A percentile compares a stretch with the other conserved stretches of the same genome.
These are phyloP conservation scores for Helogale parvula DNA, from an alignment of 2,113 vertebrate species.

Conservation along the genomic window DNA sequence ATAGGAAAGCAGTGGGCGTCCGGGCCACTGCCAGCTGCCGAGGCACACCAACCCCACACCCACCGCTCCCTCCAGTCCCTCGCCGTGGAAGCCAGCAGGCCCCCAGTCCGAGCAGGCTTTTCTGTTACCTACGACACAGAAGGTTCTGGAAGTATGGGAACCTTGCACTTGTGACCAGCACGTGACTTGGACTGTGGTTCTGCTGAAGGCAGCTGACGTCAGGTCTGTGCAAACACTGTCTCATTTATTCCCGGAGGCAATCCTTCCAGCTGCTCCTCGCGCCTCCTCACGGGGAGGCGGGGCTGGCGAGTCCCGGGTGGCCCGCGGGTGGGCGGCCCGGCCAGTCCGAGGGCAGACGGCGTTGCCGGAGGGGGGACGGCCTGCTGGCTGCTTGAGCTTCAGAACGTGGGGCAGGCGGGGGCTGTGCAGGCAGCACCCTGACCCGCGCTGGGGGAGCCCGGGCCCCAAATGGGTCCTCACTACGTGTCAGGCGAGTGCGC, in stretches of 20 bases:
- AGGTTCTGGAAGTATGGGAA: accelerated
- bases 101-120: background rate
- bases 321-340: no score
- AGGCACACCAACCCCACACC: background rate
- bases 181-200: accelerated
- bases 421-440: accelerated
- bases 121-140: background rate
- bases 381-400: background rate
- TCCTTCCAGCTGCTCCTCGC: background rate
- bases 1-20: background rate
- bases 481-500: accelerated
- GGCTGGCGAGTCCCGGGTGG: background rate
- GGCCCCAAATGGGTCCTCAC: accelerated
- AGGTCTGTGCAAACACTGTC: background rate
- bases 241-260: background rate
- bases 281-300: background rate
- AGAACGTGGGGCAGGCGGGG: accelerated
- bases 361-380: accelerated
- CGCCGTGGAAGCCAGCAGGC: accelerated
- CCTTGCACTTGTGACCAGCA: no score
- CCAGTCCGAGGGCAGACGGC: accelerated
- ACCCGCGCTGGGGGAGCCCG: accelerated
- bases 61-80: accelerated
- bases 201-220: accelerated
- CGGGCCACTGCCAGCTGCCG: background rate